Base-by-base conservation (phyloP, 2,888 invertebrate genomes). In the Phalangium opilio region DNA sequence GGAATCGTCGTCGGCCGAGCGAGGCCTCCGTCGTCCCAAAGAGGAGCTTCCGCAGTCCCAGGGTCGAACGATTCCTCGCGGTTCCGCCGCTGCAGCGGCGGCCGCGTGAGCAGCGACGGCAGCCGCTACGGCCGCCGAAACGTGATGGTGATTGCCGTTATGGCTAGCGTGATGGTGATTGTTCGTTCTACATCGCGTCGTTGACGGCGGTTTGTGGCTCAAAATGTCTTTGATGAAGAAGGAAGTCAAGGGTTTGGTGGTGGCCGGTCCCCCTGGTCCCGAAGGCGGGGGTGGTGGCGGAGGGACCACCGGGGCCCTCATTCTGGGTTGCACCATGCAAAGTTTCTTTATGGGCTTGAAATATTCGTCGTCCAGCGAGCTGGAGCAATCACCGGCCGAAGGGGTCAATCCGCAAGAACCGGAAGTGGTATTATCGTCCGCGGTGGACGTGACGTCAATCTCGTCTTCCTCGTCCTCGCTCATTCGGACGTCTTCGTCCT, bases 211-310 rank as follows among this genome's bases (percentile, higher is more conserved):
- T 36, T 50, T 50, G 39, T 52, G 52, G 38, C 47, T 55, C 52
- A 90, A 70, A 63, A 90, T 90, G 72, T 90, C 90, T 65, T 83
- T 73, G 53, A 90, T 90, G 47, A 86, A 84, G 66, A 90, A 90
- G 63, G 85, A 85, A 67, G 87, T 87, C 17, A 89, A 39, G 17
- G 58, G 57, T 46, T 58, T 52, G 38, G 44, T 50, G 14, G 19
- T 51, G 32, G 39, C 48, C n/a, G 43, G 35, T 18, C 43, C 47
- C 3, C 43, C 32, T 4, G 27, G 27, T 27, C 27, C 27, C 27
- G 27, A 27, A 27, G 27, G 27, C 5, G 27, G 27, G 5, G 27
- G 27, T 8, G 27, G 27, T 8, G 27, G 27, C 11, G 43, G 44
- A 3, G 45, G 42, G 14, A 43, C 48, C 17, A 42, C 33, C 1